Base-by-base conservation (phyloP, 2,888 invertebrate species). In the Pseudococcus jackbeardsleyi region DNA sequence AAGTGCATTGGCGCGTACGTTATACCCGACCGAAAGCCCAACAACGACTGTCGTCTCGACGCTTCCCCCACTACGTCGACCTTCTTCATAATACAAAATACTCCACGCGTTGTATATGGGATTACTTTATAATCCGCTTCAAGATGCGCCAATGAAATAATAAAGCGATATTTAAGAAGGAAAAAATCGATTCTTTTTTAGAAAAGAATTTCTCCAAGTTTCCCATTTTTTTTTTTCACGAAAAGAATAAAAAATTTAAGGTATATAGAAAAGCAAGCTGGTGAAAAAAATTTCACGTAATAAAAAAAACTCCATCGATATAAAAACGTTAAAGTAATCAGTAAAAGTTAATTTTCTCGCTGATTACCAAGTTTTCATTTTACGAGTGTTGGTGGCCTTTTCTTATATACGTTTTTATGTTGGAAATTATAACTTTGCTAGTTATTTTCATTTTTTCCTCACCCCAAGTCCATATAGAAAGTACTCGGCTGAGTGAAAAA, bases 221-320 rank as follows among this genome's bases (percentile, higher is more conserved):
- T 54, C 3, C n/a, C n/a, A n/a, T n/a, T n/a, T n/a, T 54, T 50
- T 42, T 9, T 42, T 42, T 8, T 42, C 12, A 15, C 50, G 6
- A n/a, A 33, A 54, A 54, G 0, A 54, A 54, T 54, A 54, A 59
- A 59, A 22, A 64, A 64, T 64, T 64, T 12, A 64, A 64, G 64
- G 11, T 64, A 42, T 39, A 39, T 42, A 59, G 64, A 22, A 64
- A 64, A 64, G 19, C 64, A 22, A 22, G 64, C 19, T 64, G 22
- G 12, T 64, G 22, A 64, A 64, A 64, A 64, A 64, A 64, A 64
- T 64, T 22, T 3, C 22, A 22, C 64, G 22, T 64, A 64, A 22
- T 64, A 64, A 22, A 22, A 64, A 22, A 64, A 64, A 64, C 22
- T 64, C n/a, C 59, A 64, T 64, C 64, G 64, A 64, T 64, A 64